Percentiles rank a stretch among this genome's conserved stretches.
These are phyloP conservation scores for Hetaerina titia DNA, from an alignment of 2,888 invertebrate species.

Conservation along the genomic window DNA sequence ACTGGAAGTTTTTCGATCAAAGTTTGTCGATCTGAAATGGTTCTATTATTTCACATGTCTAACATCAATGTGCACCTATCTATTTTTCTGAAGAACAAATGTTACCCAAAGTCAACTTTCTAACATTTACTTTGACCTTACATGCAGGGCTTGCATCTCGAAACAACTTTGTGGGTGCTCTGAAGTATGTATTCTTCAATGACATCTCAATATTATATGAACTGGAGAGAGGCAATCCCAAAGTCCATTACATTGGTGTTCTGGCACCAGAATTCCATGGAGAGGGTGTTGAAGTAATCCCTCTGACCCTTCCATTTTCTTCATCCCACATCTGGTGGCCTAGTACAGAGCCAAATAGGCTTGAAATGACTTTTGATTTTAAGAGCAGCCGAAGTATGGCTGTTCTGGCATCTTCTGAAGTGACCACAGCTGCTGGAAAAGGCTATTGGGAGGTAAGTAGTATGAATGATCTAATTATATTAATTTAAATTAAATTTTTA, in stretches of 20 bases:
- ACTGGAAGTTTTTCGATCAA: too few relatives aligned
- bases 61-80: background rate
- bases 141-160: constrained; percentile 84
- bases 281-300: constrained; percentile 91
- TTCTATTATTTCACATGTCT: too few relatives aligned
- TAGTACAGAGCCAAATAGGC: constrained; percentile 85
- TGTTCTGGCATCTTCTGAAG: constrained; percentile 91
- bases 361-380: constrained; percentile 91
- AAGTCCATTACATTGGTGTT: constrained; percentile 87
- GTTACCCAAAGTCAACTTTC: background rate
- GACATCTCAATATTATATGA: constrained; percentile 95
- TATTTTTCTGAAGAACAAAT: too few relatives aligned
- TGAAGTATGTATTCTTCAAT: constrained; percentile 96
- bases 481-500: background rate
- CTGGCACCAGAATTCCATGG: constrained; percentile 91
- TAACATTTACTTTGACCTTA: constrained; percentile 3
- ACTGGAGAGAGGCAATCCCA: constrained; percentile 89
- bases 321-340: constrained; percentile 95
- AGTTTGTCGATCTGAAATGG: too few relatives aligned
- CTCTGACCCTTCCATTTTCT: constrained; percentile 94
- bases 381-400: constrained; percentile 91
- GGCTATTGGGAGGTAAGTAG: constrained; percentile 92
- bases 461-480: background rate
- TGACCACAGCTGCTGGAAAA: constrained; percentile 84
- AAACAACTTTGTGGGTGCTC: constrained; percentile 92